phyloP scores from a whole-genome alignment of 2,113 vertebrate species.

The Empidonax alnorum region DNA sequence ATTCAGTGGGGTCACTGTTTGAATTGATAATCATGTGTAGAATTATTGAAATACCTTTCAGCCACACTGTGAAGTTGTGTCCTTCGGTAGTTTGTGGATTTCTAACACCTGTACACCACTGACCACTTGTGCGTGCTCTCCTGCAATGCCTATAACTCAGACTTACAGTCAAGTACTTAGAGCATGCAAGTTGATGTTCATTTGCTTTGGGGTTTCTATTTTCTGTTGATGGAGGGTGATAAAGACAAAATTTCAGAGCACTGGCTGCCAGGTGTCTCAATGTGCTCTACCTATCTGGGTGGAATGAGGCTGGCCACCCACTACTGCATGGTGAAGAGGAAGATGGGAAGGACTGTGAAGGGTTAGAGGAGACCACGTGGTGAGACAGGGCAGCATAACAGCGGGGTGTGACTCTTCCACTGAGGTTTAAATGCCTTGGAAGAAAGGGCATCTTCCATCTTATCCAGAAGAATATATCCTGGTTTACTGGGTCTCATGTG shows the following conservation, averaged over 20 bases:
- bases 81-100: background rate
- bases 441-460: background rate
- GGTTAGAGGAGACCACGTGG: background rate
- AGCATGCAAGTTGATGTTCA: accelerated
- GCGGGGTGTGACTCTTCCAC: background rate
- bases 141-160: background rate
- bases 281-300: accelerated
- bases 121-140: background rate
- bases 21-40: background rate
- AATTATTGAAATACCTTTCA: background rate
- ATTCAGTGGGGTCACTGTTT: background rate
- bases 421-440: background rate
- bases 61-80: background rate
- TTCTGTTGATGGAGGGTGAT: background rate
- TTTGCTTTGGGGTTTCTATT: background rate
- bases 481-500: accelerated
- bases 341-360: background rate
- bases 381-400: background rate
- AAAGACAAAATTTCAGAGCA: background rate
- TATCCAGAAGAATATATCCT: background rate
- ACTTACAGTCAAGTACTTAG: background rate
- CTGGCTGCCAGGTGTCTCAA: accelerated
- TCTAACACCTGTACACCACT: background rate
- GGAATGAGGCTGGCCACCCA: background rate
- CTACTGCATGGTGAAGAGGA: background rate